These are phyloP conservation scores for Apamea epomidion DNA, from an alignment of 2,888 invertebrate species.

Conservation along the genomic window DNA sequence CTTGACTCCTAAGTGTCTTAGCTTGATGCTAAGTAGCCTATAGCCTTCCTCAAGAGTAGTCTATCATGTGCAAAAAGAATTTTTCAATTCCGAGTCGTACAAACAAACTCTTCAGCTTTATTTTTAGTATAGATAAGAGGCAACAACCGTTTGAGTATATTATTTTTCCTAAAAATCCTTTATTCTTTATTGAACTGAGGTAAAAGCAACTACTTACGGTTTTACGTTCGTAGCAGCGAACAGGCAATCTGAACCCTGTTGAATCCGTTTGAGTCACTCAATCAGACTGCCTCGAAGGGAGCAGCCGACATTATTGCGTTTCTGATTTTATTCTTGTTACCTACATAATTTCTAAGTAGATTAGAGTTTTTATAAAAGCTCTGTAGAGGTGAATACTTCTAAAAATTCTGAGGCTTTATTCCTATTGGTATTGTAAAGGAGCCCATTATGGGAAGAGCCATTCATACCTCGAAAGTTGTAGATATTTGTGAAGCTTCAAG, in stretches of 20 bases:
- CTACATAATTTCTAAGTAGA: constrained; percentile 14
- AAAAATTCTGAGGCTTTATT: neutral
- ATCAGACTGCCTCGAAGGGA: constrained; percentile 22
- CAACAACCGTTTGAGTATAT: neutral
- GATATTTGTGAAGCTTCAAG: neutral
- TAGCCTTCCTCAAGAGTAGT: no score
- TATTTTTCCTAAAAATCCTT: neutral
- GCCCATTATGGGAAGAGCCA: neutral
- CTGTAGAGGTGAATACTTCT: neutral
- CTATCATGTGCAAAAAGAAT: no score
- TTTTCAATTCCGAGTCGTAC: neutral
- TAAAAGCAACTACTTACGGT: neutral
- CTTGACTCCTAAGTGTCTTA: neutral
- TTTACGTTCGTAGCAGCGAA: constrained; percentile 3
- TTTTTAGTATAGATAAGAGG: no score
- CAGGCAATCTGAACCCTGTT: constrained; percentile 2
- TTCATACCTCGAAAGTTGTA: constrained; percentile 9
- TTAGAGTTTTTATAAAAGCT: constrained; percentile 14
- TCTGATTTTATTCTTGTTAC: constrained; percentile 50
- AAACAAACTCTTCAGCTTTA: no score
- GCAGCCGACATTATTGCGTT: constrained; percentile 42
- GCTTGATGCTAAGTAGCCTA: neutral
- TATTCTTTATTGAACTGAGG: neutral
- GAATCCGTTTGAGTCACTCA: constrained; percentile 42
- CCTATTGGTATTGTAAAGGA: neutral